Evolutionary conservation across 1,140 invertebrate species (phyloP).

Genomic region (Anastatus disparis): DNA sequence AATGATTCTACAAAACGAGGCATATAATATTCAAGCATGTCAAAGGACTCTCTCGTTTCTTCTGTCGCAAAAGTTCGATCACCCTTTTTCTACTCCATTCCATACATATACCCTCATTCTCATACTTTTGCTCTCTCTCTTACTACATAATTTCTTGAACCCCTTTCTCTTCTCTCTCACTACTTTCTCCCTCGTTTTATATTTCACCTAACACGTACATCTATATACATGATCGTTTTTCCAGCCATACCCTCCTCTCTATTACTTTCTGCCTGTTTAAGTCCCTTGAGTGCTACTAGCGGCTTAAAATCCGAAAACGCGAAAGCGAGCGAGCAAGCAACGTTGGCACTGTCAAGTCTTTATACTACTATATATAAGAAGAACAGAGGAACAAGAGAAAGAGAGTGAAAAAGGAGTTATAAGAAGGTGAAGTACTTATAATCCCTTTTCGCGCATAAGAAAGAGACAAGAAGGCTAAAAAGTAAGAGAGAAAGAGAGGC

Average conservation of each 20-base stretch:
- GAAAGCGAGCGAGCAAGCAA: too few species aligned
- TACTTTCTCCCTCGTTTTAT: slow-evolving; percentile 41
- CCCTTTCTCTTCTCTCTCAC: not conserved
- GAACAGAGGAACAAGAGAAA: not conserved
- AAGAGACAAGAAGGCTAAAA: not conserved
- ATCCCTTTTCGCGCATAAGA: slow-evolving; percentile 22
- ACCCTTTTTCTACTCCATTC: slow-evolving; percentile 1
- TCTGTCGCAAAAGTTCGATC: slow-evolving; percentile 26
- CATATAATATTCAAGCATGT: slow-evolving; percentile 16
- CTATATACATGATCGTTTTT: not conserved
- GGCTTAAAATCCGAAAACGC: slow-evolving; percentile 37
- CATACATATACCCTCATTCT: not conserved
- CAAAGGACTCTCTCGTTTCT: slow-evolving; percentile 2
- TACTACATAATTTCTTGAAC: not conserved
- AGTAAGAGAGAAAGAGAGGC: not conserved
- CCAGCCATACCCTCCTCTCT: slow-evolving; percentile 3
- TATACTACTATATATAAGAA: too few species aligned
- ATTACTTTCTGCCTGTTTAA: too few species aligned
- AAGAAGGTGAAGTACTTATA: slow-evolving; percentile 35
- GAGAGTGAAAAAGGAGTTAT: slow-evolving; percentile 2
- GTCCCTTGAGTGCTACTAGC: slow-evolving; percentile 41
- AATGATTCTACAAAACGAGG: too few species aligned
- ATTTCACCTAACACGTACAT: too few species aligned
- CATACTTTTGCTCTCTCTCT: not conserved
- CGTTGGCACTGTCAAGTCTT: too few species aligned